phyloP scores from a whole-genome alignment of 2,797 vertebrate species.

The Adrianichthys oophorus region DNA sequence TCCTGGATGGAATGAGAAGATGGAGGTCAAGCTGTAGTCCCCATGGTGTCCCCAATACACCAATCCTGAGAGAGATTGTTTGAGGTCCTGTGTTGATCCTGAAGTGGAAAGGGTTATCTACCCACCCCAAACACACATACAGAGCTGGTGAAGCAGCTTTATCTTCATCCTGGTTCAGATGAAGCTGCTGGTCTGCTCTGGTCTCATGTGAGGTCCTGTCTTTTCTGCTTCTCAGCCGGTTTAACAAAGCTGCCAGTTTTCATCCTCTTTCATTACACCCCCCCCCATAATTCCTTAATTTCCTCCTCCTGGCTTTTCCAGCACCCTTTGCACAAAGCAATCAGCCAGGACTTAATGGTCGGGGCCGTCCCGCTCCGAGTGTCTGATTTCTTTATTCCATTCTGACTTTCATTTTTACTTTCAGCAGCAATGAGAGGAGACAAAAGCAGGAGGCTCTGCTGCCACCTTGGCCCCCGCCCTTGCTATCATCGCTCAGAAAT shows the following conservation, averaged over 20 bases:
- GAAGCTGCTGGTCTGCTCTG: no score
- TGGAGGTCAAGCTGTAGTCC: no score
- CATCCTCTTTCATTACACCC: slow-evolving; percentile 78
- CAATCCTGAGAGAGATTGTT: no score
- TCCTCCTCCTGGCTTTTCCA: slow-evolving; percentile 69
- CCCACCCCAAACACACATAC: no score
- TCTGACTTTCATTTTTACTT: slow-evolving; percentile 10
- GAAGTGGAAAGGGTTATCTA: no score
- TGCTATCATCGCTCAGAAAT: slow-evolving; percentile 38
- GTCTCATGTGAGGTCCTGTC: neutral
- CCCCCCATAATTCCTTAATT: slow-evolving; percentile 78
- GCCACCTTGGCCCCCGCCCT: slow-evolving; percentile 32
- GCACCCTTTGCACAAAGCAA: slow-evolving; percentile 73
- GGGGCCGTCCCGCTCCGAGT: slow-evolving; percentile 49
- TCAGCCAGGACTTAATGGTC: slow-evolving; percentile 71
- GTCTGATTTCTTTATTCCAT: slow-evolving; percentile 20
- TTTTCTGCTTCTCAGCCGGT: slow-evolving; percentile 50
- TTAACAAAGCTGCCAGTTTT: slow-evolving; percentile 72
- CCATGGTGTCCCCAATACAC: no score
- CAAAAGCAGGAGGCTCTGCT: slow-evolving; percentile 44
- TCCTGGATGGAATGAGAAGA: no score
- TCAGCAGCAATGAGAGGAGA: slow-evolving; percentile 57
- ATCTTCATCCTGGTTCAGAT: no score
- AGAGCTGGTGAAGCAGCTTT: no score
- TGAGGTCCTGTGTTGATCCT: no score